phyloP scores from a whole-genome alignment of 2,113 vertebrate genomes.

The Tangachromis dhanisi region DNA sequence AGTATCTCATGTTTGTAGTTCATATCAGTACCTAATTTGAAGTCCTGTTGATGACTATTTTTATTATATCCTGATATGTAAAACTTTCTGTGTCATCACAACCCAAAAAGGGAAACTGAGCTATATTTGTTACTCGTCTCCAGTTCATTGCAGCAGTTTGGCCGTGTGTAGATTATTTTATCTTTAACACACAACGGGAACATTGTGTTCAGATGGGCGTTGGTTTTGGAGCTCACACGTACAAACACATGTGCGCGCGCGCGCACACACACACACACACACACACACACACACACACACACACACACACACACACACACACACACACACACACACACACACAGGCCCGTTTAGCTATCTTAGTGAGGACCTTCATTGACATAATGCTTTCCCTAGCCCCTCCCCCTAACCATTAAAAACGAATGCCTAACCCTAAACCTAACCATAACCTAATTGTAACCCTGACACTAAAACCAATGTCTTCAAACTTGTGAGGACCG shows the following conservation, averaged over 20 bases:
- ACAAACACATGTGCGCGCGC: not conserved
- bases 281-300: not conserved
- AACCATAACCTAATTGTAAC: not conserved
- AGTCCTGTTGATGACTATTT: not conserved
- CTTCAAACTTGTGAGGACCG: not conserved
- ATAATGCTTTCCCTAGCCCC: not conserved
- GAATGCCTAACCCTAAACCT: not conserved
- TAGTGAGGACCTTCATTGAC: not conserved
- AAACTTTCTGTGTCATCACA: not conserved
- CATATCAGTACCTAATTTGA: not conserved
- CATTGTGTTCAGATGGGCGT: constrained; percentile 14
- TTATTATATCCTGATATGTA: not conserved
- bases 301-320: not conserved
- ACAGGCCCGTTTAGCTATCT: not conserved
- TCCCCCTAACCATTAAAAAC: not conserved
- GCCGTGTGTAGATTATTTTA: not conserved
- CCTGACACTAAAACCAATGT: not conserved
- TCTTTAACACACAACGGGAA: constrained; percentile 22
- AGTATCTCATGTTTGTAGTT: not conserved
- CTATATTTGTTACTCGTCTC: not conserved
- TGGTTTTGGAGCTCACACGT: not conserved
- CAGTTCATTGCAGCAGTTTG: not conserved
- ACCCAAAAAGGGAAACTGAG: not conserved
- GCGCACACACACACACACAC: not conserved
- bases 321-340: not conserved